Conservation (phyloP, 2,113 vertebrate genomes). For the Cyrtonyx montezumae region DNA sequence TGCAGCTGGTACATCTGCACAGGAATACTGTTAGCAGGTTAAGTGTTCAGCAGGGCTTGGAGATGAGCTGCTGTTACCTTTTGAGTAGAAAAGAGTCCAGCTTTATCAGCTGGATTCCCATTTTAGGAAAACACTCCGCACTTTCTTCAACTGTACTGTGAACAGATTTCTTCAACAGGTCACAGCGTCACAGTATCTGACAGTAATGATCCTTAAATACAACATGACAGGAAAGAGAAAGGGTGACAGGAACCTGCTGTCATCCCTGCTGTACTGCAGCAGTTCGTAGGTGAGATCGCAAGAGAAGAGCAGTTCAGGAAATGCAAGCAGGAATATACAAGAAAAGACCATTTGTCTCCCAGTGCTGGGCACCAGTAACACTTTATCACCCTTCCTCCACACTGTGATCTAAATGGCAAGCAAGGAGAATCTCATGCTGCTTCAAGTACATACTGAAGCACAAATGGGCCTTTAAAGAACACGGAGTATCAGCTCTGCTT, state of each 20-base stretch:
- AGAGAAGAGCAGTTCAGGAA: neutral
- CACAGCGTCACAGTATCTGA: neutral
- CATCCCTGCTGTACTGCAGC: neutral
- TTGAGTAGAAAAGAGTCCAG: neutral
- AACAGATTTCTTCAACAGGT: neutral
- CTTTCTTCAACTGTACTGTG: neutral
- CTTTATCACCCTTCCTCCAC: neutral
- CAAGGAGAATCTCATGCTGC: neutral
- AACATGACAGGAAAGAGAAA: neutral
- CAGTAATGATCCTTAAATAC: neutral
- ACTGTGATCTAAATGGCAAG: neutral
- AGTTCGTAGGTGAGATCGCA: neutral
- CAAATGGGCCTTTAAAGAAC: neutral
- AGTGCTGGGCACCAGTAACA: neutral
- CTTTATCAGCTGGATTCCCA: neutral
- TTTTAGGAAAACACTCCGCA: fast-evolving
- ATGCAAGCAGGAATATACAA: neutral
- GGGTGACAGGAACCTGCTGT: neutral
- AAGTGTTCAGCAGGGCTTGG: neutral
- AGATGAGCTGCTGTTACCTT: neutral
- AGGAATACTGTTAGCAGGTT: neutral
- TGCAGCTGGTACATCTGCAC: neutral
- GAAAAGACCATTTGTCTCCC: neutral
- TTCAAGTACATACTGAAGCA: neutral
- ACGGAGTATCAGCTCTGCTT: neutral